Evolutionary conservation across 2,797 vertebrate genomes (phyloP), one percentile per base, ranked within the genome.

Genomic region (Meda fulgida): DNA sequence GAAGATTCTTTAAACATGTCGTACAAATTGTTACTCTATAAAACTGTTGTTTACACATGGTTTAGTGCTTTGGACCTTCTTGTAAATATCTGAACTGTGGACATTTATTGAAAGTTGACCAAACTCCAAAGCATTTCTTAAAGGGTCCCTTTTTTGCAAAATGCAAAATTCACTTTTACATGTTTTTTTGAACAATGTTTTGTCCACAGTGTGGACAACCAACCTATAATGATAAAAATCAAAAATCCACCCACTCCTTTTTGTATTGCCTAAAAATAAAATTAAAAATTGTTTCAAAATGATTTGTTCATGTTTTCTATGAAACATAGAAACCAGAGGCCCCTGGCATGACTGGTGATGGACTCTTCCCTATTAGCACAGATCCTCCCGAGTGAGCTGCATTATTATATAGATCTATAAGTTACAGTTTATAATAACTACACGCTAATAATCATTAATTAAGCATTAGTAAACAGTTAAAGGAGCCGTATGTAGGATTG

Each of bases 51-150:
- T 72, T 72, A 82, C 69, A 75, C 29, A 82, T 63, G 18, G 29
- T 82, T 82, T 36, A 63, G 55, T 40, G 66, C 66, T 81, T 63
- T 65, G 38, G 29, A 58, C 38, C 38, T 36, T 46, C 55, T 51
- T 58, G 51, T 43, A 70, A 18, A 70, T 78, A n/a, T 76, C 51
- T 80, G 73, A 78, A 87, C 77, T 84, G 40, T 38, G 11, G 18
- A 86, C 55, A 79, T 76, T 11, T 80, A 60, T 80, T 18, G 43
- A 51, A 29, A 29, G 73, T 7, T 65, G 40, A 19, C 26, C 26
- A 79, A 63, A 65, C 26, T 65, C 26, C 19, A 34, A 11, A 65
- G 6, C 16, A 78, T 29, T 40, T 60, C 55, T 63, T 26, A 63
- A 29, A 55, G 7, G 58, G n/a, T 63, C 5, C n/a, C n/a, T 29